Conservation (phyloP, 2,888 invertebrate genomes). For the Venustoraphidia nigricollis region DNA sequence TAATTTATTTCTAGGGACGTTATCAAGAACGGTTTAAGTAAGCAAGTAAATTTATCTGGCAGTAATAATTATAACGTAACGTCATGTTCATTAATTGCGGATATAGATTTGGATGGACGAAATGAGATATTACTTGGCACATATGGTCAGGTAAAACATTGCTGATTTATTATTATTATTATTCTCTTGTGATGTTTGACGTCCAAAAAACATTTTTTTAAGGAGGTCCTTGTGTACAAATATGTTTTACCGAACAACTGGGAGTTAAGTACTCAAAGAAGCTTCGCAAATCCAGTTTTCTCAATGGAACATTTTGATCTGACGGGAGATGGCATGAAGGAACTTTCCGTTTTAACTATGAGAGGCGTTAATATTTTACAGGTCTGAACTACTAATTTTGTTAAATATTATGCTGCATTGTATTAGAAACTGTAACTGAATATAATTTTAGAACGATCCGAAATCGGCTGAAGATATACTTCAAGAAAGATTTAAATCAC, state of each 20-base stretch:
- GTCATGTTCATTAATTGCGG: conserved; percentile 43
- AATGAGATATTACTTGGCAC: conserved; percentile 54
- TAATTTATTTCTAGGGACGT: conserved; percentile 27
- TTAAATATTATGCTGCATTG: too few relatives aligned
- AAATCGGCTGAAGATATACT: too few relatives aligned
- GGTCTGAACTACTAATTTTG: conserved; percentile 19
- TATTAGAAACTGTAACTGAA: too few relatives aligned
- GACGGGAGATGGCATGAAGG: conserved; percentile 48
- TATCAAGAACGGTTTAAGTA: conserved; percentile 29
- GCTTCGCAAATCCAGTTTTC: conserved; percentile 44
- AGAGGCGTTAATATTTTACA: conserved; percentile 51
- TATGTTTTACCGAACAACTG: conserved; percentile 25
- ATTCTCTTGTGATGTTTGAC: background rate
- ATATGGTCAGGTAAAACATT: conserved; percentile 37
- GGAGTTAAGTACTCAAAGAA: conserved; percentile 32
- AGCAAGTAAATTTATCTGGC: conserved; percentile 27
- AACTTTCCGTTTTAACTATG: conserved; percentile 45
- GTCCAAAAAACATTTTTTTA: conserved; percentile 11
- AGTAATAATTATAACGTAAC: conserved; percentile 41
- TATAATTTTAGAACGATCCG: too few relatives aligned
- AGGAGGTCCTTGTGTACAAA: conserved; percentile 37
- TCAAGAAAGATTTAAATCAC: too few relatives aligned
- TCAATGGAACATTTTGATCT: conserved; percentile 43
- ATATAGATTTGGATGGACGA: conserved; percentile 53
- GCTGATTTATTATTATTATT: background rate